phyloP scores from a whole-genome alignment of 2,113 vertebrate genomes.

The Poeciliopsis occidentalis region DNA sequence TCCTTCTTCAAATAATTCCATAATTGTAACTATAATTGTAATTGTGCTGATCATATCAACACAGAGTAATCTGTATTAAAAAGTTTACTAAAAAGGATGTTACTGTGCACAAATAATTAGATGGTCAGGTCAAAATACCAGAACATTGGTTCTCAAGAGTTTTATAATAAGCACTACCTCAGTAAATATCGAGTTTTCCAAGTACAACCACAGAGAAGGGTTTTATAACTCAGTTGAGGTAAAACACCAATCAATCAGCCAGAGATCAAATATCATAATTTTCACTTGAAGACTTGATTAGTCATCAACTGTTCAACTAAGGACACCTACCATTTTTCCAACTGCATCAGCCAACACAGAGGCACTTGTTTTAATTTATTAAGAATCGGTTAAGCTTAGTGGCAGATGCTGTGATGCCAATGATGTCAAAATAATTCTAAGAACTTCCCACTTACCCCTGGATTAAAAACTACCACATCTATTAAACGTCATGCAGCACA shows the following conservation, averaged over 20 bases:
- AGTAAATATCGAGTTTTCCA: background rate
- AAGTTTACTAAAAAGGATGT: slow-evolving; percentile 14
- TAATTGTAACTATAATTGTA: slow-evolving; percentile 42
- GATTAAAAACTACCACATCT: no score
- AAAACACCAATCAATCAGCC: background rate
- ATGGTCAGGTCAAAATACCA: slow-evolving; percentile 4
- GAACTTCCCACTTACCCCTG: no score
- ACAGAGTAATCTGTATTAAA: slow-evolving; percentile 17
- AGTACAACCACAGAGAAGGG: background rate
- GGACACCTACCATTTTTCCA: background rate
- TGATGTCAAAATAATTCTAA: no score
- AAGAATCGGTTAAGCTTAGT: background rate
- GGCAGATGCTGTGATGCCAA: no score
- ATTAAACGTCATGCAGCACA: no score
- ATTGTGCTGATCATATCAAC: slow-evolving; percentile 20
- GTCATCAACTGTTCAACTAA: background rate
- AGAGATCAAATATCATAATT: background rate
- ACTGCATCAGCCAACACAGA: background rate
- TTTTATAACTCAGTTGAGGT: background rate
- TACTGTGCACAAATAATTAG: slow-evolving; percentile 11
- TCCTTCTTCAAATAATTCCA: slow-evolving; percentile 39
- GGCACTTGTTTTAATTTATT: background rate
- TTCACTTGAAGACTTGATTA: no score
- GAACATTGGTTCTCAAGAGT: background rate
- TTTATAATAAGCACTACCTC: background rate